phyloP scores from a whole-genome alignment of 1,140 invertebrate genomes.

The Macrotrachela quadricornifera region DNA sequence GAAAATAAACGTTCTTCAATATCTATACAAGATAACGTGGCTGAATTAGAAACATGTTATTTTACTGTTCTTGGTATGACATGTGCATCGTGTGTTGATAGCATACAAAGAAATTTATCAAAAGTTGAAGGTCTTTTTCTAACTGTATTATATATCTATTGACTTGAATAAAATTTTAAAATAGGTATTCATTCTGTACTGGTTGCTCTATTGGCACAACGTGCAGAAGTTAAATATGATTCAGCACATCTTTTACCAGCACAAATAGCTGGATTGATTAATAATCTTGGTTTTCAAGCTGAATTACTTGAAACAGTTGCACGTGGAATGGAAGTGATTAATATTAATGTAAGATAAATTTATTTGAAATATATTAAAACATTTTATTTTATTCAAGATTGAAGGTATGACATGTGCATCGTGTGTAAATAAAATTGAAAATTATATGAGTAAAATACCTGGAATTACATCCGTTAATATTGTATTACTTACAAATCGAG shows the following conservation, averaged over 20 bases:
- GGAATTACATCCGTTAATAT: slow-evolving; percentile 60
- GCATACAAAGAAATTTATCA: slow-evolving; percentile 61
- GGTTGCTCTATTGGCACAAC: slow-evolving; percentile 70
- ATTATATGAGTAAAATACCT: slow-evolving; percentile 45
- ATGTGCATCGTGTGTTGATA: slow-evolving; percentile 81
- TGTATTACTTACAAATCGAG: slow-evolving; percentile 61
- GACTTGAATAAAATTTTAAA: too few relatives aligned
- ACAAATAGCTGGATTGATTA: slow-evolving; percentile 59
- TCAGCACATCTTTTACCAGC: slow-evolving; percentile 44
- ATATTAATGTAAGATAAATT: too few relatives aligned
- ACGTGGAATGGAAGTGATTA: too few relatives aligned
- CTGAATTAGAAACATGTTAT: too few relatives aligned
- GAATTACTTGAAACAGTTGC: slow-evolving; percentile 37
- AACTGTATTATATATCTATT: too few relatives aligned
- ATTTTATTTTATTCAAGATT: slow-evolving; percentile 3
- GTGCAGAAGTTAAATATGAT: slow-evolving; percentile 75
- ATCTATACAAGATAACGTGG: too few relatives aligned
- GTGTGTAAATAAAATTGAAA: slow-evolving; percentile 83
- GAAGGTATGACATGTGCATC: slow-evolving; percentile 86
- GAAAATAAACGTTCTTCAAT: too few relatives aligned
- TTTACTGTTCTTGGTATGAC: slow-evolving; percentile 52
- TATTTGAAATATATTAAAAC: too few relatives aligned
- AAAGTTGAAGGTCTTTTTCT: slow-evolving; percentile 35
- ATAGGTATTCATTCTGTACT: slow-evolving; percentile 51
- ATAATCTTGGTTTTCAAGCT: slow-evolving; percentile 64